A percentile compares a stretch with the other conserved stretches of the same genome.
phyloP scores from a whole-genome alignment of 2,113 vertebrate species.

The Corydoras maculifer region DNA sequence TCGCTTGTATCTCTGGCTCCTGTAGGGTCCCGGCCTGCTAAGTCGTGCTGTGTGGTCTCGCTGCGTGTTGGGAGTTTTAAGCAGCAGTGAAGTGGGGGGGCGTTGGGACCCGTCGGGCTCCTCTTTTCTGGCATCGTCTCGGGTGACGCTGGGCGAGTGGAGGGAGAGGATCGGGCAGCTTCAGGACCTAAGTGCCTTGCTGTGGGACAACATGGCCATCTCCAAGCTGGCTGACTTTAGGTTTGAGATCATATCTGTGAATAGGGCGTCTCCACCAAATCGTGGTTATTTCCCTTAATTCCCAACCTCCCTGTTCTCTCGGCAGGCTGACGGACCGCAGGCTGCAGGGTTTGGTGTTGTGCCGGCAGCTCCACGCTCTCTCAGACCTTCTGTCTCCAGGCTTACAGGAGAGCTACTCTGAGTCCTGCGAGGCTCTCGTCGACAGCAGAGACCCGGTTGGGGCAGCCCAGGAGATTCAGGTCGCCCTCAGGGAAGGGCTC shows the following conservation, averaged over 20 bases:
- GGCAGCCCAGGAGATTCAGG: constrained; percentile 73
- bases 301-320: not conserved
- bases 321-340: constrained; percentile 71
- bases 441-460: constrained; percentile 58
- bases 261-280: no score
- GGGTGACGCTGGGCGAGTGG: constrained; percentile 83
- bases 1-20: constrained; percentile 21
- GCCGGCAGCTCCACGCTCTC: constrained; percentile 74
- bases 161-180: constrained; percentile 81
- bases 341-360: constrained; percentile 76
- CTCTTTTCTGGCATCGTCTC: constrained; percentile 72
- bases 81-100: constrained; percentile 60
- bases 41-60: constrained; percentile 81
- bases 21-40: constrained; percentile 83
- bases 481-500: constrained; percentile 66
- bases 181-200: constrained; percentile 67
- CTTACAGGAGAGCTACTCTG: constrained; percentile 71
- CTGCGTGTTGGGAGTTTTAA: constrained; percentile 84
- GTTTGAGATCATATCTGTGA: constrained; percentile 52
- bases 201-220: constrained; percentile 86
- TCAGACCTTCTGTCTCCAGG: constrained; percentile 72
- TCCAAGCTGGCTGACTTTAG: constrained; percentile 75
- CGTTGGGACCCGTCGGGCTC: constrained; percentile 72
- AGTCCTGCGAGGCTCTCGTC: constrained; percentile 72
- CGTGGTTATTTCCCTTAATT: no score